Conservation (phyloP, 2,888 invertebrate genomes). For the Xestia rhomboidea region DNA sequence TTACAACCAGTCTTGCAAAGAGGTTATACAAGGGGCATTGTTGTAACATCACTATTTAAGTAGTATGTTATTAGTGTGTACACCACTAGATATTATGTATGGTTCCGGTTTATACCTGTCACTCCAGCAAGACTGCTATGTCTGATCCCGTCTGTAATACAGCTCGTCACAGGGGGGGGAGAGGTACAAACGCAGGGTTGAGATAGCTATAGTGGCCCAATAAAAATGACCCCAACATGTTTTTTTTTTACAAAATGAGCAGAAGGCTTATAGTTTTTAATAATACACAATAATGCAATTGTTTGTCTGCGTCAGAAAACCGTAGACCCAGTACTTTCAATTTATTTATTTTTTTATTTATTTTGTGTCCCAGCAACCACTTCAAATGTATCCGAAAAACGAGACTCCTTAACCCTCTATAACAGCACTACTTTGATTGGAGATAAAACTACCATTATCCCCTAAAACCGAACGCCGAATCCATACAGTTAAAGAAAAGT, state of each 20-base stretch:
- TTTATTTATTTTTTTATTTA: neutral
- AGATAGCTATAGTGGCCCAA: too few species aligned
- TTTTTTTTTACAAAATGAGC: too few species aligned
- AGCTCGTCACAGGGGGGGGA: too few species aligned
- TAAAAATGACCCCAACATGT: too few species aligned
- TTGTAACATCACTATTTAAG: too few species aligned
- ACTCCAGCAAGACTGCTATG: too few species aligned
- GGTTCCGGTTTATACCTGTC: too few species aligned
- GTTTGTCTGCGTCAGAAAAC: neutral
- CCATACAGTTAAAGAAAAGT: slow-evolving; percentile 46
- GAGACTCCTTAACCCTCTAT: neutral
- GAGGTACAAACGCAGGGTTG: too few species aligned
- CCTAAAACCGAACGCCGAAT: slow-evolving; percentile 6
- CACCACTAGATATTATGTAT: too few species aligned
- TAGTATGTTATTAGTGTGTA: too few species aligned
- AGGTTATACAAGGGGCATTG: too few species aligned
- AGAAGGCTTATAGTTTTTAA: neutral
- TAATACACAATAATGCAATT: neutral
- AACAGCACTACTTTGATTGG: slow-evolving; percentile 16
- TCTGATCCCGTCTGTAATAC: too few species aligned
- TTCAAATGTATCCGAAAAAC: neutral
- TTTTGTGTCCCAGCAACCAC: slow-evolving; percentile 1
- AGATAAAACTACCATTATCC: slow-evolving; percentile 41
- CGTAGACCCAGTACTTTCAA: neutral
- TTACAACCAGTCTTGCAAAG: neutral